Evolutionary conservation across 2,797 vertebrate genomes (phyloP).

Genomic region (Naso thynnoides): DNA sequence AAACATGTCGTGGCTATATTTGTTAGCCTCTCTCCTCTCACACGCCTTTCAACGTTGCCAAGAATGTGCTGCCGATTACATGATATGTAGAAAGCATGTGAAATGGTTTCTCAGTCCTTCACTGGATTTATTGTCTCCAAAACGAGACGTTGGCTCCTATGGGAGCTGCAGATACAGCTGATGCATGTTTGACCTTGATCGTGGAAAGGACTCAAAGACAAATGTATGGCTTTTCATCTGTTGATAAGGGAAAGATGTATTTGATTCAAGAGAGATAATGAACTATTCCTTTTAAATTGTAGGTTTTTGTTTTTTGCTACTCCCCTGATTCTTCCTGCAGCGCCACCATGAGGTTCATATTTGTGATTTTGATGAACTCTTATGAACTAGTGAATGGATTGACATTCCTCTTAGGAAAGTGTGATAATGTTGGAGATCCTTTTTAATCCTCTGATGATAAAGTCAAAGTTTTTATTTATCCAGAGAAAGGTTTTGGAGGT

Average conservation of each 20-base stretch:
- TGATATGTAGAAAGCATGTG: conserved; percentile 27
- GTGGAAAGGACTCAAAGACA: conserved; percentile 9
- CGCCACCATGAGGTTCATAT: neutral
- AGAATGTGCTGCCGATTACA: conserved; percentile 38
- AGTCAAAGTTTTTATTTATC: neutral
- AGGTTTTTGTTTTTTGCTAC: conserved; percentile 3
- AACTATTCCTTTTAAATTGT: conserved; percentile 14
- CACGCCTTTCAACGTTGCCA: conserved; percentile 15
- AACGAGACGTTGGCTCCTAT: conserved; percentile 8
- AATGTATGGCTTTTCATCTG: conserved; percentile 21
- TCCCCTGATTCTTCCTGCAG: neutral
- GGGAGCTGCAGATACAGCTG: conserved; percentile 1
- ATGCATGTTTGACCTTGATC: conserved; percentile 46
- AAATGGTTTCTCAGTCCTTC: conserved; percentile 14
- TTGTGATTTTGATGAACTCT: neutral
- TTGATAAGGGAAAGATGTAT: conserved; percentile 20
- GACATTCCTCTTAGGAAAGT: neutral
- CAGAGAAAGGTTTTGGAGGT: neutral
- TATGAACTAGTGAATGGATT: neutral
- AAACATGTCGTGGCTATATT: conserved; percentile 66
- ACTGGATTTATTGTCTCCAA: conserved; percentile 18
- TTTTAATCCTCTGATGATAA: neutral
- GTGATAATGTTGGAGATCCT: no score
- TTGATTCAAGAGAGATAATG: conserved; percentile 12
- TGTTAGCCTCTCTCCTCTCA: conserved; percentile 36